A percentile compares a stretch with the other conserved stretches of the same genome.
Evolutionary conservation across 2,888 invertebrate genomes (phyloP).

Genomic region (Eutolmus rufibarbis): DNA sequence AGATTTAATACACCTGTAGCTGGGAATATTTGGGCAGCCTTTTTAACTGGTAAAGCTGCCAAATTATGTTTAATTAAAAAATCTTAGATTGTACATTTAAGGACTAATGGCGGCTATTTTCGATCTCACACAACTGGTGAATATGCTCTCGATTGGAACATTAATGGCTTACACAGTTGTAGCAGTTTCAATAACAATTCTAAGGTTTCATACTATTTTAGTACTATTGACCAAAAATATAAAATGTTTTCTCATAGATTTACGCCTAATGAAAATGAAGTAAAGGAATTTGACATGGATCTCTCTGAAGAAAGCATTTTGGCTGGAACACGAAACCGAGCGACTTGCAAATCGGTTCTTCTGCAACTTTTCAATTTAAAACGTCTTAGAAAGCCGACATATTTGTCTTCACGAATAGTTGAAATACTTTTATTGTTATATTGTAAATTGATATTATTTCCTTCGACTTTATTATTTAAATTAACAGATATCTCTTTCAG

Average conservation of each 20-base stretch:
- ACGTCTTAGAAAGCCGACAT: constrained; percentile 53
- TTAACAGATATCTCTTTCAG: constrained; percentile 48
- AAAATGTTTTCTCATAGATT: constrained; percentile 50
- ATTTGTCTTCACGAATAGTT: constrained; percentile 56
- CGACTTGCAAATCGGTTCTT: constrained; percentile 51
- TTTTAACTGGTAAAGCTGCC: constrained; percentile 68
- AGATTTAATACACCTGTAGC: constrained; percentile 76
- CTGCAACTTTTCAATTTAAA: constrained; percentile 57
- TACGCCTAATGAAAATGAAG: constrained; percentile 54
- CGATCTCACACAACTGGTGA: constrained; percentile 82
- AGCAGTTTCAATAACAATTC: constrained; percentile 81
- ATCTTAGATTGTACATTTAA: constrained; percentile 54
- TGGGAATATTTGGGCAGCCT: constrained; percentile 76
- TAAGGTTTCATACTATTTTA: constrained; percentile 66
- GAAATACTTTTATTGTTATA: constrained; percentile 55
- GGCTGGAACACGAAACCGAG: constrained; percentile 48
- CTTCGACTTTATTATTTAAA: not conserved
- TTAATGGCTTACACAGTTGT: constrained; percentile 89
- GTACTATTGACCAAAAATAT: not conserved
- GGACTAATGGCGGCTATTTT: constrained; percentile 83
- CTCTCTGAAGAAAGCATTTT: constrained; percentile 50
- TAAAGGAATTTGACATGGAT: constrained; percentile 14
- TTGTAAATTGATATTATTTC: constrained; percentile 52
- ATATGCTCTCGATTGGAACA: constrained; percentile 91
- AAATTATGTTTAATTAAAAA: not conserved